Evolutionary conservation across 2,888 invertebrate genomes (phyloP).

Genomic region (Mimas tiliae): DNA sequence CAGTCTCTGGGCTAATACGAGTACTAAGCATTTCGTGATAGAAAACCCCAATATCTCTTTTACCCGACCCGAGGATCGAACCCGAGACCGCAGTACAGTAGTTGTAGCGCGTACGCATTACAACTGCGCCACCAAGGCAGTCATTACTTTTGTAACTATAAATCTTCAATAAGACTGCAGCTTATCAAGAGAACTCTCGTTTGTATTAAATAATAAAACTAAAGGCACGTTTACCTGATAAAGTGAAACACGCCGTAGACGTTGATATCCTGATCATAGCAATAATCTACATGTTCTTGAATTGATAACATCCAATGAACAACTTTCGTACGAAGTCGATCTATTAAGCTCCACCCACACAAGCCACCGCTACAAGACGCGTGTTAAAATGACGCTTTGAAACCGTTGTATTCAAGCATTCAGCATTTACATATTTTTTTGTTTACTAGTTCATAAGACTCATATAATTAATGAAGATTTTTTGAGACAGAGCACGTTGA

Average conservation of each 20-base stretch:
- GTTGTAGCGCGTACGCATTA: no score
- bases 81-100: no score
- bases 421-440: neutral
- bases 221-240: conserved; percentile 14
- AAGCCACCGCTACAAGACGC: conserved; percentile 55
- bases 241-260: conserved; percentile 26
- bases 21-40: no score
- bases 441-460: neutral
- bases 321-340: conserved; percentile 70
- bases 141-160: neutral
- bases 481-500: neutral
- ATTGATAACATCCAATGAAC: conserved; percentile 79
- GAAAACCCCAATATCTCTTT: no score
- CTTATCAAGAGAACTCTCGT: no score
- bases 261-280: conserved; percentile 53
- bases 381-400: conserved; percentile 59
- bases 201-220: conserved; percentile 18
- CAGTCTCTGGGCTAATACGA: no score
- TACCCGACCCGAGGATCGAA: no score
- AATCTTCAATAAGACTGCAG: neutral
- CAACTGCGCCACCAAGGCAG: no score
- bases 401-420: neutral
- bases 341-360: conserved; percentile 78
- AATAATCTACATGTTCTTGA: conserved; percentile 69
- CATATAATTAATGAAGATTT: neutral